phyloP scores from a whole-genome alignment of 2,797 vertebrate genomes.

The Paratrypauchen microcephalus region DNA sequence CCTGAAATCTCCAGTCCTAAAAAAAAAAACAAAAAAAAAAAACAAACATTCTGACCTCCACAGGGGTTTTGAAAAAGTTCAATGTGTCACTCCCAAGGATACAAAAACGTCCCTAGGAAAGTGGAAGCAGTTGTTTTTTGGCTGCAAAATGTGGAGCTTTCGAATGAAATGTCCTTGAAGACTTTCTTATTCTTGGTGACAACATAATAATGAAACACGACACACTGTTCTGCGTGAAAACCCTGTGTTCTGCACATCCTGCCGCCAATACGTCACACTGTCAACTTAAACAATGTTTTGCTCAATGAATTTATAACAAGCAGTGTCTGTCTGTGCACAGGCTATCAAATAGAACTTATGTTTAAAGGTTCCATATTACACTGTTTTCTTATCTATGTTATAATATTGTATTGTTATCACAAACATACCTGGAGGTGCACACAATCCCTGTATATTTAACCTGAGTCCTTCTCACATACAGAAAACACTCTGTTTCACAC shows the following conservation, averaged over 20 bases:
- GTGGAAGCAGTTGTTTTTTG: constrained; percentile 11
- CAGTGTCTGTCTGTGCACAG: constrained; percentile 21
- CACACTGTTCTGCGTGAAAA: constrained; percentile 39
- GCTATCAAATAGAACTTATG: constrained; percentile 6
- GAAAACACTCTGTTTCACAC: no score
- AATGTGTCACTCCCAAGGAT: constrained; percentile 21
- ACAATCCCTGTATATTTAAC: no score
- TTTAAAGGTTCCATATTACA: background rate
- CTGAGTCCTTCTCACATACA: no score
- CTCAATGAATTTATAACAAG: constrained; percentile 43
- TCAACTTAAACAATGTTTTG: constrained; percentile 43
- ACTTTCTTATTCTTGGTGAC: constrained; percentile 46
- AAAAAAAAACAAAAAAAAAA: background rate
- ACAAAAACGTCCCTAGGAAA: constrained; percentile 35
- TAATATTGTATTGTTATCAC: no score
- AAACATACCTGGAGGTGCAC: no score
- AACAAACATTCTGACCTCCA: constrained; percentile 21
- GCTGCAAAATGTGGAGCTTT: constrained; percentile 14
- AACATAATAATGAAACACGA: constrained; percentile 55
- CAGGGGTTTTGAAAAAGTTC: constrained; percentile 31
- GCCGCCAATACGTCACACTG: constrained; percentile 34
- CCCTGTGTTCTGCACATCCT: constrained; percentile 28
- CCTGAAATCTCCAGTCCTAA: background rate
- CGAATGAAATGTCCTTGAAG: constrained; percentile 42
- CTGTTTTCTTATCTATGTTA: no score